These are phyloP conservation scores for Acanthurus lineatus DNA, from an alignment of 2,797 vertebrate species.

Conservation along the genomic window DNA sequence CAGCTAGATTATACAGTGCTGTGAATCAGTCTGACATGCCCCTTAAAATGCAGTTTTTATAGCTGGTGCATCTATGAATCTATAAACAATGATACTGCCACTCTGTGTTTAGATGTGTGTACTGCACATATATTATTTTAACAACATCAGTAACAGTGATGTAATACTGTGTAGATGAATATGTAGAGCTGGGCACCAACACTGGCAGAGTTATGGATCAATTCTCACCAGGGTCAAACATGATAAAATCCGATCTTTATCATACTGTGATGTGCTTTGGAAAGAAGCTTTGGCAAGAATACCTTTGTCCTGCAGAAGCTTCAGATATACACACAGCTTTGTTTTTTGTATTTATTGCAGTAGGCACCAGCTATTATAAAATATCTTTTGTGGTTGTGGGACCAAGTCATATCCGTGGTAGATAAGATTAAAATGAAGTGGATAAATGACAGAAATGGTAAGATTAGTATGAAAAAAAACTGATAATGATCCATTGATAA, in stretches of 20 bases:
- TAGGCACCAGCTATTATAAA: background rate
- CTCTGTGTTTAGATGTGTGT: constrained; percentile 52
- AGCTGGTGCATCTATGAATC: constrained; percentile 23
- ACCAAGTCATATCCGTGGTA: background rate
- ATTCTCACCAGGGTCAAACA: background rate
- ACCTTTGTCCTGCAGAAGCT: background rate
- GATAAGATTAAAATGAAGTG: background rate
- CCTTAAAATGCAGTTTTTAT: constrained; percentile 39
- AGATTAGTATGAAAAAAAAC: background rate
- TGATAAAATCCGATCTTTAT: constrained; percentile 14
- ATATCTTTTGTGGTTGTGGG: background rate
- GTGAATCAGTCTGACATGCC: constrained; percentile 26
- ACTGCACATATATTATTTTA: constrained; percentile 47
- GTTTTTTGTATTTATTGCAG: background rate
- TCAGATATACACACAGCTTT: background rate
- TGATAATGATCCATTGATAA: background rate
- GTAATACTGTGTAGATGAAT: constrained; percentile 6
- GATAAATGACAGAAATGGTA: background rate
- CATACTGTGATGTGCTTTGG: constrained; percentile 14
- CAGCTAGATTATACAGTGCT: background rate
- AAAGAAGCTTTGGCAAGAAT: background rate
- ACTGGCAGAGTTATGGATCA: background rate
- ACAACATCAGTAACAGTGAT: background rate
- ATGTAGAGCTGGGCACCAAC: constrained; percentile 2
- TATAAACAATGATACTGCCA: constrained; percentile 50